Evolutionary conservation across 2,113 vertebrate genomes (phyloP), one percentile per base, ranked within the genome.

Genomic region (Formicarius rufipectus): DNA sequence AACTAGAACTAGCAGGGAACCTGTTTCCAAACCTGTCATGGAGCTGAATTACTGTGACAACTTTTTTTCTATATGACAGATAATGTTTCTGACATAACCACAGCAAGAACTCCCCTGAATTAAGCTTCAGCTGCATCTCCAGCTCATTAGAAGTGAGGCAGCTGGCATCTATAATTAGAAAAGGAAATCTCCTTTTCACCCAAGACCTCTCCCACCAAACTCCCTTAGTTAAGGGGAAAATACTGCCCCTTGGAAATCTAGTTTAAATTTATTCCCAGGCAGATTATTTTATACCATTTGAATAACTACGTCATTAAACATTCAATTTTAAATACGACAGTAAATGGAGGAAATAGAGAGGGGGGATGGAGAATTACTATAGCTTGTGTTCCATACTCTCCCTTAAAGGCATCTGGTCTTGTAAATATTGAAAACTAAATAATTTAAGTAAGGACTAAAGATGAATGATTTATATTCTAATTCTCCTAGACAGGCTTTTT

Each of bases 61-160:
- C 25, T 50, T 60, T 64, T 76, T 37, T 50, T 80, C n/a, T 66
- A 10, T 20, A 4, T 31, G 77, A 71, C 24, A 87, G 59, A 45
- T 7, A 95, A 84, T 8, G 42, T 78, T 73, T 96, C 40, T 80
- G 66, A 96, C 55, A 89, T 33, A 95, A 82, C n/a, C 55, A 79
- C 95, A 96, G 67, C 44, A 78, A 94, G 75, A 95, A 91, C 75
- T 77, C 74, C 44, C 23, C 14, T 74, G 64, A 89, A 89, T 82
- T 89, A 94, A 84, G 79, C 58, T 89, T 82, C 71, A 94, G 66
- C 62, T 88, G 64, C 64, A 90, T 68, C 56, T 52, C 74, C 53
- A 97, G 67, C 71, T 78, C 84, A 76, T 90, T 90, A 91, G 49
- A 95, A 77, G 47, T 12, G 52, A 96, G 88, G 66, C 75, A 95